Conservation (phyloP, 2,113 vertebrate genomes). For the Nycticorax nycticorax region DNA sequence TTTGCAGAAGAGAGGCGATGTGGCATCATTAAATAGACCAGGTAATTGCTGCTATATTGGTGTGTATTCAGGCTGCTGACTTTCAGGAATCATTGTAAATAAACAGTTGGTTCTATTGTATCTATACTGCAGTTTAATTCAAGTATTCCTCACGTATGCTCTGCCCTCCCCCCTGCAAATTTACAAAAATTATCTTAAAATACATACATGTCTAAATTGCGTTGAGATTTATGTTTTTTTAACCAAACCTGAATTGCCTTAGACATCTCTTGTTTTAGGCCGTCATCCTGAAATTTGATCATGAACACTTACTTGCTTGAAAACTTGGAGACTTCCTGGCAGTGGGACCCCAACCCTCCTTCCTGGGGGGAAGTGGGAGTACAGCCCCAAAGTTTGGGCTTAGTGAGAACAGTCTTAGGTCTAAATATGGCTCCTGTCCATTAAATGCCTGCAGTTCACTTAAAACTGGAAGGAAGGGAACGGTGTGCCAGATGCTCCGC, state of each 20-base stretch:
- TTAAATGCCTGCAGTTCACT: not conserved
- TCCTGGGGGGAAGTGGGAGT: not conserved
- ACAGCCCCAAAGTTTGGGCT: not conserved
- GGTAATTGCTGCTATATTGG: conserved; percentile 48
- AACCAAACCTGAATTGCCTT: not conserved
- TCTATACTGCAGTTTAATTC: conserved; percentile 28
- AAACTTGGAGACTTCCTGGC: not conserved
- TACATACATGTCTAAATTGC: not conserved
- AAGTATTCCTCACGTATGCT: not conserved
- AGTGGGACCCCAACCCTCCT: not conserved
- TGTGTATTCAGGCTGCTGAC: conserved; percentile 54
- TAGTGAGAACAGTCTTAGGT: not conserved
- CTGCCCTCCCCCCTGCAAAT: not conserved
- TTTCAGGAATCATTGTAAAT: conserved; percentile 61
- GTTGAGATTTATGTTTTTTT: not conserved
- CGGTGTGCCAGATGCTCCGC: not conserved
- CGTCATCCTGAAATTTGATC: not conserved
- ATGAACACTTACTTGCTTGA: not conserved
- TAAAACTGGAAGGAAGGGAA: not conserved
- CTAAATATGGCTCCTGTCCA: not conserved
- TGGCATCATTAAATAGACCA: conserved; percentile 20
- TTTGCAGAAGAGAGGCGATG: not conserved
- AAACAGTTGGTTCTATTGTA: conserved; percentile 46
- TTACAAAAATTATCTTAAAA: not conserved
- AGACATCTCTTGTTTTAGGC: not conserved